A percentile compares a stretch with the other conserved stretches of the same genome.
Conservation (phyloP, 2,113 vertebrate species). For the Takifugu bimaculatus region DNA sequence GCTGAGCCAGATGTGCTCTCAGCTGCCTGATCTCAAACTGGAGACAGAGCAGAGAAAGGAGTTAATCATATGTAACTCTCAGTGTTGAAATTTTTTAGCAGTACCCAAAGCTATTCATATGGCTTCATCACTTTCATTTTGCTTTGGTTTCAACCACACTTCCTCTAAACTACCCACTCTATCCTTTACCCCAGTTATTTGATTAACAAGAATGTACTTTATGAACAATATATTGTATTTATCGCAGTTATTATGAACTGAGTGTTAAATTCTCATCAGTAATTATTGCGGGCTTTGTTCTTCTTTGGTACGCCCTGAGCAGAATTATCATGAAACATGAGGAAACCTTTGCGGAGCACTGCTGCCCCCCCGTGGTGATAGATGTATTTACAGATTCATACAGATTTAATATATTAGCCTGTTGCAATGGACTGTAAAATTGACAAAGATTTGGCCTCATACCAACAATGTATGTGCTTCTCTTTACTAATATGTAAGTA, state of each 20-base stretch:
- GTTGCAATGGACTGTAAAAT: no score
- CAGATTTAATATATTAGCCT: not conserved
- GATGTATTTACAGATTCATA: conserved; percentile 7
- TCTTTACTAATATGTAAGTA: not conserved
- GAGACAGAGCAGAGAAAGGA: not conserved
- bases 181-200: not conserved
- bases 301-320: not conserved
- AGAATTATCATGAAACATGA: not conserved
- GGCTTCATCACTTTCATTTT: not conserved
- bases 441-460: not conserved
- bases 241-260: not conserved
- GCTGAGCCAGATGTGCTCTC: conserved; percentile 94
- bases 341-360: conserved; percentile 30
- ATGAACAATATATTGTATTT: not conserved
- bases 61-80: no score
- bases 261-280: conserved; percentile 8
- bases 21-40: conserved; percentile 98
- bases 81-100: no score
- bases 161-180: no score
- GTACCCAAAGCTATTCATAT: no score
- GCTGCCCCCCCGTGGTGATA: conserved; percentile 63
- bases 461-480: not conserved
- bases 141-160: not conserved
- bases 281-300: conserved; percentile 13
- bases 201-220: not conserved